Evolutionary conservation across 2,797 vertebrate species (phyloP).

Genomic region (Loriculus beryllinus): DNA sequence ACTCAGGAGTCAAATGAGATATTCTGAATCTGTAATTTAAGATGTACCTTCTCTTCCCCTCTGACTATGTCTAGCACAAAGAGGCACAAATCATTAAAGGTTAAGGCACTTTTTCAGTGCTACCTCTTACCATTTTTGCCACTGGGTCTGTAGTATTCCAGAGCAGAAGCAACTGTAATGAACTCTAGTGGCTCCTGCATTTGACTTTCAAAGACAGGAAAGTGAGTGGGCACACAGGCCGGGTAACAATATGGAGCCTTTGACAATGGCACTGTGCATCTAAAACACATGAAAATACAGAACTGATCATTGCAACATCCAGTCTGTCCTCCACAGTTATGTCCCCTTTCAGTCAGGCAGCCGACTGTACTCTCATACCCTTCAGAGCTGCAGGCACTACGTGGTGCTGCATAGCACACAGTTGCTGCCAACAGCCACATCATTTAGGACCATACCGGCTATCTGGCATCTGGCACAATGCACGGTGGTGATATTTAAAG

Average conservation of each 20-base stretch:
- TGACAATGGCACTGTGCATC: not conserved
- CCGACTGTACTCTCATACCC: not conserved
- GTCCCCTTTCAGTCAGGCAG: not conserved
- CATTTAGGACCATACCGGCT: not conserved
- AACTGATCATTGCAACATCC: not conserved
- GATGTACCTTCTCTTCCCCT: not conserved
- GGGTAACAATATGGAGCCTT: not conserved
- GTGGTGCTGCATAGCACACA: not conserved
- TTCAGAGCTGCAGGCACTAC: not conserved
- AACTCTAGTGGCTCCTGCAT: not conserved
- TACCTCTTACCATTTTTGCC: not conserved
- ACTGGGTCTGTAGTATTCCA: not conserved
- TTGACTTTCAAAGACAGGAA: not conserved
- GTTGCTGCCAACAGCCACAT: not conserved
- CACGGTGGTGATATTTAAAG: not conserved
- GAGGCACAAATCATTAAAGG: not conserved
- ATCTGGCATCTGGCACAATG: not conserved
- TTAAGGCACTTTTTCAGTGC: accelerated
- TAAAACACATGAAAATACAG: not conserved
- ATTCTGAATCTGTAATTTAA: not conserved
- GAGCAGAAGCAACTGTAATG: not conserved
- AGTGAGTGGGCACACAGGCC: not conserved
- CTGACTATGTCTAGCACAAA: not conserved
- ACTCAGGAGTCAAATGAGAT: not conserved
- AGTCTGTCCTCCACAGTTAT: not conserved